Evolutionary conservation across 1,140 invertebrate genomes (phyloP).

Genomic region (Papilio aristodemus): DNA sequence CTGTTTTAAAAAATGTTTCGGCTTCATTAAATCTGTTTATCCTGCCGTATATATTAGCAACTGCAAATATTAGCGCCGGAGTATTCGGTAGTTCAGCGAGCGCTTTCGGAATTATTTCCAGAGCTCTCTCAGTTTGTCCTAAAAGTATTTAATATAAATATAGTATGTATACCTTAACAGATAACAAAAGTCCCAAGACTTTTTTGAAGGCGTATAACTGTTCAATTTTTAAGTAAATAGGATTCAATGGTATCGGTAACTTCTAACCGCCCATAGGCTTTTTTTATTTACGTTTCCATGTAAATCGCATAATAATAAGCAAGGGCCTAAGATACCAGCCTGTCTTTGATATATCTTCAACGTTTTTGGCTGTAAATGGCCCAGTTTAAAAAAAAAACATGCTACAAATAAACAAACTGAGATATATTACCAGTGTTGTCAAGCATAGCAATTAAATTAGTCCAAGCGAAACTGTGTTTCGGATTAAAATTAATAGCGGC

Average conservation of each 20-base stretch:
- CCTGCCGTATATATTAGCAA: slow-evolving; percentile 95
- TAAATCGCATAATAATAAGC: too few species aligned
- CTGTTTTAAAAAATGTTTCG: slow-evolving; percentile 89
- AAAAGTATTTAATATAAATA: slow-evolving; percentile 37
- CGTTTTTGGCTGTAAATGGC: too few species aligned
- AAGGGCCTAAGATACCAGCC: too few species aligned
- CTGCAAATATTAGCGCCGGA: slow-evolving; percentile 89
- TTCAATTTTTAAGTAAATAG: too few species aligned
- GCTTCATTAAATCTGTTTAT: slow-evolving; percentile 87
- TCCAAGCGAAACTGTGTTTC: slow-evolving; percentile 92
- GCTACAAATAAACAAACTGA: slow-evolving; percentile 18
- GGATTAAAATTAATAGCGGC: slow-evolving; percentile 89
- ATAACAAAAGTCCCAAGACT: too few species aligned
- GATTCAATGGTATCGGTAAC: too few species aligned
- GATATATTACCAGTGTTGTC: slow-evolving; percentile 87
- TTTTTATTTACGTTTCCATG: too few species aligned
- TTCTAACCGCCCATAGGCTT: too few species aligned
- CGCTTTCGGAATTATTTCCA: slow-evolving; percentile 85
- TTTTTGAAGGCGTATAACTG: too few species aligned
- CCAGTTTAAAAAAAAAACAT: too few species aligned
- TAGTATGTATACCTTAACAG: too few species aligned
- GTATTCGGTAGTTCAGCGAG: slow-evolving; percentile 86
- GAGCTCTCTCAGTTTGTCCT: slow-evolving; percentile 85
- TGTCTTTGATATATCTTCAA: too few species aligned
- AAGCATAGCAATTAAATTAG: slow-evolving; percentile 92